These are phyloP conservation scores for Paratrypauchen microcephalus DNA, from an alignment of 2,797 vertebrate species.

Conservation along the genomic window DNA sequence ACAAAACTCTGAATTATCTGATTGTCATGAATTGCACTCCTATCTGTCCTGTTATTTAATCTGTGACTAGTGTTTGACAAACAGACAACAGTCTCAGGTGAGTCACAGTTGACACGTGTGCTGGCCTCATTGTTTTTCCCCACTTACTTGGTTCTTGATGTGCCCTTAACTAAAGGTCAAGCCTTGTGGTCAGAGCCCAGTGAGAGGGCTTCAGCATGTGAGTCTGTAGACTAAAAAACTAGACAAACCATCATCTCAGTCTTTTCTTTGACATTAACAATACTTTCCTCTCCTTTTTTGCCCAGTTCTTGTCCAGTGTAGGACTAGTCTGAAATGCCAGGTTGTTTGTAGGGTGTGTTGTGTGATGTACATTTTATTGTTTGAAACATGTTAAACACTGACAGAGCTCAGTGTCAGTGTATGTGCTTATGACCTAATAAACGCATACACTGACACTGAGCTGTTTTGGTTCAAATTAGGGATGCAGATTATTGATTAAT, in stretches of 20 bases:
- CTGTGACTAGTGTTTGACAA: constrained; percentile 39
- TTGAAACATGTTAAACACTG: constrained; percentile 44
- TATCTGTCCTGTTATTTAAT: constrained; percentile 49
- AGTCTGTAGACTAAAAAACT: constrained; percentile 28
- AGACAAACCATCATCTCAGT: constrained; percentile 59
- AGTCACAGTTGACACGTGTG: too few relatives aligned
- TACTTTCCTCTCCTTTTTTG: not conserved
- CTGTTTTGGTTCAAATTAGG: too few relatives aligned
- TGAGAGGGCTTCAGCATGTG: not conserved
- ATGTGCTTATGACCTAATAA: constrained; percentile 36
- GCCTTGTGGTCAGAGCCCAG: constrained; percentile 41
- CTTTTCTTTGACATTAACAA: constrained; percentile 58
- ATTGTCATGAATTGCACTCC: constrained; percentile 28
- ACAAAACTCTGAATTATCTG: constrained; percentile 30
- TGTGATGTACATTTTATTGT: constrained; percentile 35
- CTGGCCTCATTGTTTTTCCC: constrained; percentile 30
- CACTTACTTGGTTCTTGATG: constrained; percentile 18
- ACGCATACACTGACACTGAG: constrained; percentile 51
- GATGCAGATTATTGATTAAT: too few relatives aligned
- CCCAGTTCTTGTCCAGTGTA: constrained; percentile 27
- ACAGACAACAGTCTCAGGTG: constrained; percentile 18
- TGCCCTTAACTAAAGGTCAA: constrained; percentile 21
- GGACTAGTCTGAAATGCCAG: constrained; percentile 58
- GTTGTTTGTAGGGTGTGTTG: constrained; percentile 16
- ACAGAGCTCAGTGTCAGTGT: too few relatives aligned